These are phyloP conservation scores for Cosmopolites sordidus DNA, from an alignment of 2,888 invertebrate genomes.

Conservation along the genomic window DNA sequence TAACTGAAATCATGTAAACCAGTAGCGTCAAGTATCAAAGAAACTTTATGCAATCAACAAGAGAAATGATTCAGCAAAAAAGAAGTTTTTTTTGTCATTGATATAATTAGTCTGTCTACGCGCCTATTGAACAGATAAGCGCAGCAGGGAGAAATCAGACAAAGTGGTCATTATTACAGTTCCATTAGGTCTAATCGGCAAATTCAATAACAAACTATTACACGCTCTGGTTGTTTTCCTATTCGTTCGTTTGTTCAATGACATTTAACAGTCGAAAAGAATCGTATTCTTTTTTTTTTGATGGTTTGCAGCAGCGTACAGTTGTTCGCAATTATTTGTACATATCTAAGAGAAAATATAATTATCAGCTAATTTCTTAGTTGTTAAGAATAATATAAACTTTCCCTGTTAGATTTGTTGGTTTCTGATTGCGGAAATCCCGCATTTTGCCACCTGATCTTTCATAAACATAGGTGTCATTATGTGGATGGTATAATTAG, in stretches of 20 bases:
- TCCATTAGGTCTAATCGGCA: constrained; percentile 12
- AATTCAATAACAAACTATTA: constrained; percentile 19
- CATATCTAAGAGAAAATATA: neutral
- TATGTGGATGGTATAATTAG: too few species aligned
- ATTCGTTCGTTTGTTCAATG: constrained; percentile 5
- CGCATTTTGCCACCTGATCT: too few species aligned
- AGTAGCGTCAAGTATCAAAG: too few species aligned
- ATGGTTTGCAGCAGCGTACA: too few species aligned
- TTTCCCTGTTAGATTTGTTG: too few species aligned
- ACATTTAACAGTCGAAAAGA: constrained; percentile 8
- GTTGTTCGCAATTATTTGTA: too few species aligned
- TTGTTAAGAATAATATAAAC: too few species aligned
- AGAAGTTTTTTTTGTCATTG: constrained; percentile 7
- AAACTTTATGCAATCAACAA: too few species aligned
- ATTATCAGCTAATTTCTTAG: neutral
- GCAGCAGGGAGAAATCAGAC: constrained; percentile 3
- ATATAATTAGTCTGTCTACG: constrained; percentile 15
- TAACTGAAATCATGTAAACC: too few species aligned
- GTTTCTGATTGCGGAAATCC: too few species aligned
- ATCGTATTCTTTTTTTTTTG: neutral
- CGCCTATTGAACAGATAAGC: constrained; percentile 11
- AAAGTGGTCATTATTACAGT: constrained; percentile 8
- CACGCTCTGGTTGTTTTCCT: constrained; percentile 23
- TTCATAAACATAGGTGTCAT: too few species aligned
- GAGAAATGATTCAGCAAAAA: constrained; percentile 7